phyloP scores from a whole-genome alignment of 2,888 invertebrate genomes.

The Osedax fenrisi region DNA sequence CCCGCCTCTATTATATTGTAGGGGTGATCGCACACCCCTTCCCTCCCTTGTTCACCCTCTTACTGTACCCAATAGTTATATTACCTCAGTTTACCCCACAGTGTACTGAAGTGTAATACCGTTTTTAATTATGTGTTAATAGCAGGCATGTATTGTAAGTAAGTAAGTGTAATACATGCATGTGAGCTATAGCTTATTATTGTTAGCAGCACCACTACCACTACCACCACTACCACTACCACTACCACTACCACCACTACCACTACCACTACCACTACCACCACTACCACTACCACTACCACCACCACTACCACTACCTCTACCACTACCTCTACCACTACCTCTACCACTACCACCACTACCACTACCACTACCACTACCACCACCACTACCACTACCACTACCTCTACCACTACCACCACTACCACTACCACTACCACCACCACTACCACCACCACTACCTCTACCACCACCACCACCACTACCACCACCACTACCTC shows the following conservation, averaged over 20 bases:
- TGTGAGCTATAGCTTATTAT: neutral
- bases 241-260: neutral
- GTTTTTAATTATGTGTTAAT: too few species aligned
- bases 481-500: neutral
- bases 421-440: neutral
- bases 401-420: neutral
- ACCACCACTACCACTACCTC: neutral
- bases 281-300: neutral
- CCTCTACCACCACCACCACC: neutral
- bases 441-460: neutral
- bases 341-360: neutral
- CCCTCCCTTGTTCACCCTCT: too few species aligned
- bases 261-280: neutral
- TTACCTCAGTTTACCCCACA: too few species aligned
- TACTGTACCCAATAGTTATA: too few species aligned
- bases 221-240: neutral
- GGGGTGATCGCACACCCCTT: too few species aligned
- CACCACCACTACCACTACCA: neutral
- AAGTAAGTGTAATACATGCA: too few species aligned
- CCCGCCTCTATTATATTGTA: too few species aligned
- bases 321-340: neutral
- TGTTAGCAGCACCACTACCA: neutral
- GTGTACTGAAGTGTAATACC: too few species aligned
- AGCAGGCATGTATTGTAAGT: too few species aligned
- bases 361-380: neutral